Base-by-base conservation (phyloP, 2,113 vertebrate species). In the Thalassarche chlororhynchos region DNA sequence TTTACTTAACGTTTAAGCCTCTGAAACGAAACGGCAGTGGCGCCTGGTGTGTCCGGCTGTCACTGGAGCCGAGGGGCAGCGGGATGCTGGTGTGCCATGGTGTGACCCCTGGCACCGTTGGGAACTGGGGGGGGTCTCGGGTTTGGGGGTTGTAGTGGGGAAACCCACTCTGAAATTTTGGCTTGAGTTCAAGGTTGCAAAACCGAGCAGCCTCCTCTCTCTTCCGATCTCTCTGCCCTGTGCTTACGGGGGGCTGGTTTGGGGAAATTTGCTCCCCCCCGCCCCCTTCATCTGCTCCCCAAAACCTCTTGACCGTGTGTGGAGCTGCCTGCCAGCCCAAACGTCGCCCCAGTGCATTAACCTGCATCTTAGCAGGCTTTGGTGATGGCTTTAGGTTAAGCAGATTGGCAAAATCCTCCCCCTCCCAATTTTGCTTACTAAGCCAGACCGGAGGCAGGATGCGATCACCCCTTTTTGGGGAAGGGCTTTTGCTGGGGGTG, bases 1-100 rank as follows among this genome's bases (percentile, higher is more conserved):
- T 94, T 96, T 96, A 92, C 92, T 97, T 97, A 95, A 94, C 5
- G 0, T 88, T 95, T 96, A 97, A 97, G 84, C 85, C 93, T 77
- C 90, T 47, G 79, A 58, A 79, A 51, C 6, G 20, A 60, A 87
- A 26, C 2, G 2, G 93, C 38, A 29, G 89, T 25, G 6, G 61
- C 8, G 3, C 49, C 14, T 4, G 0, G 38, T 11, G 58, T 2
- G 10, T 36, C 83, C 12, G 25, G 77, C 92, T 74, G 60, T 25
- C 5, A 0, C 25, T 44, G 77, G 40, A 21, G 14, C 5, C 1
- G 40, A 71, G 69, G 78, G 55, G 26, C 3, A 13, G 46, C 2
- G 5, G 36, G 69, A 11, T 24, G 38, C 44, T 20, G 25, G 17
- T 1, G 5, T 25, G n/a, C 14, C 3, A 0, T 0, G 2, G 42